A percentile compares a stretch with the other conserved stretches of the same genome.
Conservation (phyloP, 2,797 vertebrate species). For the Cynopterus sphinx region DNA sequence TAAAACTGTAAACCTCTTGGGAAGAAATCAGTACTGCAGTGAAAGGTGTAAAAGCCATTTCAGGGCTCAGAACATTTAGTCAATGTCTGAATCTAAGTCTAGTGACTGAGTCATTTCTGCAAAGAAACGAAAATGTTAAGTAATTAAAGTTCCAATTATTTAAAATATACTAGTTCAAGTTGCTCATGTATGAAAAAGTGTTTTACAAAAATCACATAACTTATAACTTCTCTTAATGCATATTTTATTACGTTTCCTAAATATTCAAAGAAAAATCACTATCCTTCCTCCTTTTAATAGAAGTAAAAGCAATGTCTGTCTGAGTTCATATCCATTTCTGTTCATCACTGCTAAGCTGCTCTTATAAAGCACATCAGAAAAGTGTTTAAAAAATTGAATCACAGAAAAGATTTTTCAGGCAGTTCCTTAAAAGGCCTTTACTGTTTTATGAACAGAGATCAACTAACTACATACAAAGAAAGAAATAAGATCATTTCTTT, state of each 20-base stretch:
- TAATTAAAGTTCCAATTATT: neutral
- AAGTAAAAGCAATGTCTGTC: neutral
- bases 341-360: neutral
- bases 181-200: neutral
- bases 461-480: neutral
- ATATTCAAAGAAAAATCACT: conserved; percentile 21
- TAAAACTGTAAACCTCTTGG: neutral
- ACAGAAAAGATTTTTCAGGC: neutral
- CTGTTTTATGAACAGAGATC: conserved; percentile 26
- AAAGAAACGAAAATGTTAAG: conserved; percentile 15
- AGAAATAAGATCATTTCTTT: conserved; percentile 18
- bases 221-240: neutral
- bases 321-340: neutral
- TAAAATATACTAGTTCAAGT: neutral
- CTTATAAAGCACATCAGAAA: neutral
- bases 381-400: neutral
- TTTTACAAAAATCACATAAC: neutral
- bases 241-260: conserved; percentile 18
- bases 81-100: neutral
- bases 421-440: conserved; percentile 12
- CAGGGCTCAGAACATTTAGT: neutral
- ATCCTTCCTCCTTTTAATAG: neutral
- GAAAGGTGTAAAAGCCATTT: neutral
- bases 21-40: neutral
- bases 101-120: neutral